Base-by-base conservation (phyloP, 2,113 vertebrate species). In the Peromyscus maniculatus region DNA sequence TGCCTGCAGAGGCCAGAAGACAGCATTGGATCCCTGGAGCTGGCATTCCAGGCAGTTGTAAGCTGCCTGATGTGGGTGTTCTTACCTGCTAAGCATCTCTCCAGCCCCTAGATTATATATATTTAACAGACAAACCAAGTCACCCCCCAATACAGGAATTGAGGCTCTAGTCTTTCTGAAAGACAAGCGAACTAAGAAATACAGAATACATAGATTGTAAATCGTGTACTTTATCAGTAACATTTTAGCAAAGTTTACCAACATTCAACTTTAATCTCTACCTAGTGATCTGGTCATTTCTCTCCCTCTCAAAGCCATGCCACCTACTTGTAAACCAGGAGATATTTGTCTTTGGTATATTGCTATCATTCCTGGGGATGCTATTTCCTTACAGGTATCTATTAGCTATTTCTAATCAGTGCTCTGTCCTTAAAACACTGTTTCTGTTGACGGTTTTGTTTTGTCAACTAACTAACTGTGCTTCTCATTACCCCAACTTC, bases 101-200 rank as follows among this genome's bases (percentile, higher is more conserved):
- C n/a, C 26, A 57, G 36, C 22, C n/a, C 19, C 57, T 24, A 39
- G 36, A 43, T 66, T 28, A 46, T 84, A 64, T 17, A 46, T 89
- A 95, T 93, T 64, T 89, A 83, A 62, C 57, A 86, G 67, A 59
- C 57, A 31, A 77, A 55, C 33, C 28, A 89, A 72, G 22, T 88
- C 55, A 94, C 89, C 94, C 36, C 17, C 52, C 31, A 19, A 12
- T 88, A 43, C 75, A 93, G 57, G n/a, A 87, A n/a, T 43, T 72
- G 21, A 71, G 15, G 36, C 88, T 80, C 24, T 72, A 80, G 57
- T 28, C 31, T 96, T 93, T 87, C 31, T 71, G 62, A 46, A 88
- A 72, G 24, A 55, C 46, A 49, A 17, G 43, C 69, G 69, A 80
- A 89, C 19, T 59, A 26, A 39, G 33, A 2, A 52, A 43, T 49